Evolutionary conservation across 2,888 invertebrate species (phyloP).

Genomic region (Stratiomys singularior): DNA sequence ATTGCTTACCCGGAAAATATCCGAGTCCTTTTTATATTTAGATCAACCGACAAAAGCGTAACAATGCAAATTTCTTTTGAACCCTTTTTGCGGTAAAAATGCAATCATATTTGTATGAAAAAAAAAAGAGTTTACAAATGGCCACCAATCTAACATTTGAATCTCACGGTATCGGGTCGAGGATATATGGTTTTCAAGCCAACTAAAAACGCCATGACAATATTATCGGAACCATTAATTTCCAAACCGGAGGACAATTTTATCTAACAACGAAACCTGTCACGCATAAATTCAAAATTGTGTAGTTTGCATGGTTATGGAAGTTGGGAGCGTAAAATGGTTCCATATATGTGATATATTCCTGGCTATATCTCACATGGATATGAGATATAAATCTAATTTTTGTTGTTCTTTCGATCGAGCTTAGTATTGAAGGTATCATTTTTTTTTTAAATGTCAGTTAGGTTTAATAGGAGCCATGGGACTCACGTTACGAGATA

Average conservation of each 20-base stretch:
- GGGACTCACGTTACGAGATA: neutral
- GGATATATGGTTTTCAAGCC: neutral
- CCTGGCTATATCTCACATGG: constrained; percentile 23
- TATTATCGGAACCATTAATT: constrained; percentile 43
- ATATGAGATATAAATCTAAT: constrained; percentile 25
- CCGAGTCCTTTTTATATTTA: too few relatives aligned
- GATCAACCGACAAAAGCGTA: too few relatives aligned
- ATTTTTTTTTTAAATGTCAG: neutral
- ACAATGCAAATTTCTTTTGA: too few relatives aligned
- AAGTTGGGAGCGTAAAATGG: neutral
- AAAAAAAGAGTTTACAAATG: too few relatives aligned
- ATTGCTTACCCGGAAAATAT: too few relatives aligned
- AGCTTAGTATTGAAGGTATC: neutral
- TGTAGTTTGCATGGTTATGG: constrained; percentile 29
- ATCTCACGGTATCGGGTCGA: too few relatives aligned
- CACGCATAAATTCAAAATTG: constrained; percentile 38
- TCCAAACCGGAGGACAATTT: constrained; percentile 39
- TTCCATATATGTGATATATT: constrained; percentile 8
- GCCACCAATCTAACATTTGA: too few relatives aligned
- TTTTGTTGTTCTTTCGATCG: neutral
- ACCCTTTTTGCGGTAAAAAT: too few relatives aligned
- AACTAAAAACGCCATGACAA: constrained; percentile 18
- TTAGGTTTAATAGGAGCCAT: neutral
- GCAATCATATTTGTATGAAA: too few relatives aligned
- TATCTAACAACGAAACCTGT: constrained; percentile 44